Evolutionary conservation across 2,113 vertebrate species (phyloP).

Genomic region (Halichoeres trimaculatus): DNA sequence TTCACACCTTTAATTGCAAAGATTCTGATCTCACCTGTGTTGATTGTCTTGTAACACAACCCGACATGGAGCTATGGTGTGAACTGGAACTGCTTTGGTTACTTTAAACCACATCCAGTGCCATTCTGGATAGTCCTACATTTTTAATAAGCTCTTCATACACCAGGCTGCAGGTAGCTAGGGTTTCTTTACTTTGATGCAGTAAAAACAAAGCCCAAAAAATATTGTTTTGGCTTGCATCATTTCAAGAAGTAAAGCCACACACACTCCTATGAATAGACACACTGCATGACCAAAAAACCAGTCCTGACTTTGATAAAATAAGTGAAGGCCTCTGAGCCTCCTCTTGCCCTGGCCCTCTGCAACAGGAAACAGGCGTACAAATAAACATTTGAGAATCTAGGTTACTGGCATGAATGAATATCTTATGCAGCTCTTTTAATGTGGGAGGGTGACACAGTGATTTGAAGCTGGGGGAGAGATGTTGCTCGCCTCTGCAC

Average conservation of each 20-base stretch:
- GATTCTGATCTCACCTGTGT: slow-evolving; percentile 52
- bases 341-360: slow-evolving; percentile 29
- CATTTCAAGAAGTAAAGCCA: slow-evolving; percentile 47
- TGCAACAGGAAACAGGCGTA: slow-evolving; percentile 58
- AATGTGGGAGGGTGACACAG: slow-evolving; percentile 68
- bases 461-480: slow-evolving; percentile 66
- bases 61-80: slow-evolving; percentile 7
- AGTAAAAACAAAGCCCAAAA: slow-evolving; percentile 23
- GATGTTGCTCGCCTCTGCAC: slow-evolving; percentile 50
- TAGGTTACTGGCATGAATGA: slow-evolving; percentile 74
- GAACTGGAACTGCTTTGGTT: slow-evolving; percentile 40
- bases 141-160: too few relatives aligned
- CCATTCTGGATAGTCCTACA: not conserved
- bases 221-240: slow-evolving; percentile 27
- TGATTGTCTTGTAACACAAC: slow-evolving; percentile 55
- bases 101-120: slow-evolving; percentile 18
- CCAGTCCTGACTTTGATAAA: slow-evolving; percentile 65
- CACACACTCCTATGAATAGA: slow-evolving; percentile 37
- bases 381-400: slow-evolving; percentile 75
- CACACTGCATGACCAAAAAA: slow-evolving; percentile 4
- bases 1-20: slow-evolving; percentile 7
- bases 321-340: slow-evolving; percentile 41
- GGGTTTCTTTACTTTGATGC: slow-evolving; percentile 56
- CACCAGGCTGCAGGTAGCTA: slow-evolving; percentile 20
- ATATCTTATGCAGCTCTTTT: slow-evolving; percentile 72